These are phyloP conservation scores for Macroteleia sp. DNA, from an alignment of 2,888 invertebrate species.

Conservation along the genomic window DNA sequence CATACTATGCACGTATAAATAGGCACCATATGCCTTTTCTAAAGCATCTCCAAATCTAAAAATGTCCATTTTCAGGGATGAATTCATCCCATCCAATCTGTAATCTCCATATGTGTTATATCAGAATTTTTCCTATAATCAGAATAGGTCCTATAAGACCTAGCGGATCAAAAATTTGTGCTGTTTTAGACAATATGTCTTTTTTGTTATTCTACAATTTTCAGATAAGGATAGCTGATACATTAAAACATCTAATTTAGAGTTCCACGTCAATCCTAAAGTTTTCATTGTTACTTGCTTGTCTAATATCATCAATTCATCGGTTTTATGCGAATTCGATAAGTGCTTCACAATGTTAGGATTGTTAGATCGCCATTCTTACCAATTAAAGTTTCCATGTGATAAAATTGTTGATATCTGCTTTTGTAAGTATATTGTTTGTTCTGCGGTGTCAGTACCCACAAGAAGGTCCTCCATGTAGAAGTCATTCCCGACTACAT, in stretches of 20 bases:
- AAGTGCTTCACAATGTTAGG: too few relatives aligned
- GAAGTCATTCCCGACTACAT: constrained; percentile 49
- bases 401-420: neutral
- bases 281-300: constrained; percentile 47
- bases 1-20: constrained; percentile 56
- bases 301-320: constrained; percentile 29
- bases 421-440: neutral
- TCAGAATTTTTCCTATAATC: constrained; percentile 43
- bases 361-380: too few relatives aligned
- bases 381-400: neutral
- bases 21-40: constrained; percentile 67
- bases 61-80: constrained; percentile 7
- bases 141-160: constrained; percentile 47
- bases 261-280: constrained; percentile 50
- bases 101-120: constrained; percentile 27
- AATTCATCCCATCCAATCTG: constrained; percentile 15
- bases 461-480: constrained; percentile 64
- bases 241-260: constrained; percentile 27
- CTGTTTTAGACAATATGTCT: neutral
- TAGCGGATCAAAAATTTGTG: constrained; percentile 54
- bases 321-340: neutral
- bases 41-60: constrained; percentile 68
- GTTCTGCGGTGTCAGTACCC: neutral
- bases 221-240: constrained; percentile 24
- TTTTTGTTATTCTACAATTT: neutral